A percentile compares a stretch with the other conserved stretches of the same genome.
phyloP scores from a whole-genome alignment of 2,888 invertebrate species.

The Stenolophus ochropezus region DNA sequence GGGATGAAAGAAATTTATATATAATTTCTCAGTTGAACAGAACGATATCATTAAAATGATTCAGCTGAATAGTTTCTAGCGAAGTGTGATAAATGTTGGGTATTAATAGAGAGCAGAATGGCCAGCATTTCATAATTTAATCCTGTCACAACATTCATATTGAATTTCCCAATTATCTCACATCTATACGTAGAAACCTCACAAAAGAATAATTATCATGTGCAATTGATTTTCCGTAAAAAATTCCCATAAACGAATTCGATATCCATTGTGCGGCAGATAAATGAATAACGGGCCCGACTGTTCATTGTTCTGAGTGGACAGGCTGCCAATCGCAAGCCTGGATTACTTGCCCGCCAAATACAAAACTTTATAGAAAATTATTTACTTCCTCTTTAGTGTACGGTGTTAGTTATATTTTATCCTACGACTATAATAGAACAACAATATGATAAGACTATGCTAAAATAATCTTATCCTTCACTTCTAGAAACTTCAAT shows the following conservation, averaged over 20 bases:
- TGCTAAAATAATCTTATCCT: no score
- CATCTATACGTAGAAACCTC: conserved; percentile 7
- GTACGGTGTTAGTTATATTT: no score
- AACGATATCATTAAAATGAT: background rate
- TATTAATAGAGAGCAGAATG: background rate
- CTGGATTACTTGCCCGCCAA: no score
- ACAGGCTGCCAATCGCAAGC: conserved; percentile 38
- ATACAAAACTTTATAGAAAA: no score
- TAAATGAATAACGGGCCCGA: conserved; percentile 28
- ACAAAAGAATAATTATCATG: conserved; percentile 29
- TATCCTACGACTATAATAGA: no score
- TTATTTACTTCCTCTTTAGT: no score
- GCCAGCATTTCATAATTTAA: background rate
- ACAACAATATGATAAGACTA: no score
- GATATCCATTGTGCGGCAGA: conserved; percentile 23
- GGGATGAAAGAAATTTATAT: no score
- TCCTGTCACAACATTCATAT: background rate
- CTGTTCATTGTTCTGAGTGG: conserved; percentile 22
- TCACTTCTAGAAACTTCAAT: no score
- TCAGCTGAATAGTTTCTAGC: background rate
- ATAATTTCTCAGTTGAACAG: background rate
- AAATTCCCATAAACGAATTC: conserved; percentile 37
- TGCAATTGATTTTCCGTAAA: conserved; percentile 26
- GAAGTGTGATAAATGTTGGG: background rate
- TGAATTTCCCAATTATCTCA: conserved; percentile 17